Base-by-base conservation (phyloP, 2,888 invertebrate species). In the Hirtodrosophila alboralis region DNA sequence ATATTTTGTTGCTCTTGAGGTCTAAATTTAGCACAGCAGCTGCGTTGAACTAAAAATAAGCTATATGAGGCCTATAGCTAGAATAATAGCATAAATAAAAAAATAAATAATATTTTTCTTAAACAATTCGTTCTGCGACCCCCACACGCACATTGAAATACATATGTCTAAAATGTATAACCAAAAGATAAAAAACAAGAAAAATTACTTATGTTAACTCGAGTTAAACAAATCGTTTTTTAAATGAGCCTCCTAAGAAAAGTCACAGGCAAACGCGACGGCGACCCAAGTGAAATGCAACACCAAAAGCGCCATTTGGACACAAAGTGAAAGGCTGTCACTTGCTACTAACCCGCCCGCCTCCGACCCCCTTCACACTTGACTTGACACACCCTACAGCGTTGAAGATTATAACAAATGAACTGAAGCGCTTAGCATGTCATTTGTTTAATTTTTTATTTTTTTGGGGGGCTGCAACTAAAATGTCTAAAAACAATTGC, bases 201-300 rank as follows among this genome's bases (percentile, higher is more conserved):
- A 70, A 76, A 77, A 80, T 73, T 64, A 71, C 75, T 61, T 57
- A 58, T 66, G 69, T 76, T 80, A 86, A 84, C 67, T 70, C 56
- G 75, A 86, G 65, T 64, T 66, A 80, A 84, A 81, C 81, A 81
- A 84, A 81, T 81, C 65, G 77, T 47, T 75, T 84, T 84, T 81
- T 77, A 84, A 81, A 75, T 72, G 86, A 69, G 62, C 23, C 23
- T 8, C 27, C 38, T 38, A 49, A 44, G 31, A 43, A 58, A 62
- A 52, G 13, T 49, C 30, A 36, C 34, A 16, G 18, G 14, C 33
- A 16, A 57, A 57, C 53, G 54, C 44, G 61, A n/a, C 7, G 10
- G 45, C 54, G 41, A n/a, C 7, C 13, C 68, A 69, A 79, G 65
- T 85, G 79, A 80, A 80, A 79, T 85, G 80, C 79, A 63, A 84